Evolutionary conservation across 2,888 invertebrate species (phyloP), one percentile per base, ranked within the genome.

Genomic region (Eilema sororculum): DNA sequence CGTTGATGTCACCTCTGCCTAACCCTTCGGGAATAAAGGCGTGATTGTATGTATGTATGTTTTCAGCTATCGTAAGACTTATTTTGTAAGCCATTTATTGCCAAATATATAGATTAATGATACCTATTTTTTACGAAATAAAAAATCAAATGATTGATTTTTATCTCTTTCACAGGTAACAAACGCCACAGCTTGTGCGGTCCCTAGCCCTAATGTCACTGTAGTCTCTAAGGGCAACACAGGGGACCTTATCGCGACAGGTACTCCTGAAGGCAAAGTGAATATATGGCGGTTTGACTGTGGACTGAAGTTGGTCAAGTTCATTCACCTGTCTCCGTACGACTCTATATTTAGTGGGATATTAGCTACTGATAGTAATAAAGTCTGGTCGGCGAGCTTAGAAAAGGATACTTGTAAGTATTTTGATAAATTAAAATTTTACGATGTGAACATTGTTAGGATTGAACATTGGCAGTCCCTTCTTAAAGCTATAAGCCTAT

Each of bases 251-350:
- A 89, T 96, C 80, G 95, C 96, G 83, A 93, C 97, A 68, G 92
- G 96, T 67, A 96, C 96, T 13, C 79, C 87, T 0, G 96, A 96
- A 8, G 97, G 97, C 41, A 96, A 97, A 71, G 96, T 99, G 78
- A 97, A 97, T 77, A 96, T 99, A 46, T 99, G 98, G 97, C 97
- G 97, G 88, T 97, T 98, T 73, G 97, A 97, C 76, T 97, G 97
- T 70, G 97, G 98, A 83, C 95, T 98, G 63, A 97, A 97, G 83
- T 92, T 96, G 71, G 96, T 96, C 84, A 96, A 97, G 86, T 96
- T 96, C 79, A 96, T 97, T 77, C 91, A 91, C 73, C 87, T 95
- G 10, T 92, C 95, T 56, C 91, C 95, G 5, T 94, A 95, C 73
- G 95, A 95, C 83, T 95, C 95, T 33, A 94, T 95, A 78, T 95